phyloP scores from a whole-genome alignment of 37 sponge, comb jelly and placozoan species.

The Spongilla lacustris region DNA sequence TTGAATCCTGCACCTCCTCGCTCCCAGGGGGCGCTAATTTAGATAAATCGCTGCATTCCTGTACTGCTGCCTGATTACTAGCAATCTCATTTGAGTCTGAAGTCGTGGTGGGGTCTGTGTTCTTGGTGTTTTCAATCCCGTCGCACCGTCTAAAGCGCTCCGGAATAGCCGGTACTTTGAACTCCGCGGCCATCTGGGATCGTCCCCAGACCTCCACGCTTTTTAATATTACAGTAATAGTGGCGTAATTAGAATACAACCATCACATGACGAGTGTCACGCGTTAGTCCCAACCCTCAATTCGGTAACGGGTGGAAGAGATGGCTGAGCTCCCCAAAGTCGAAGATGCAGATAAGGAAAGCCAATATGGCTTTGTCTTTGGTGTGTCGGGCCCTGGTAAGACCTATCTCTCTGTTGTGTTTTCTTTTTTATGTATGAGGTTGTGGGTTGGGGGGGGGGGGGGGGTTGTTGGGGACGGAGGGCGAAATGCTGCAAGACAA shows the following conservation, averaged over 20 bases:
- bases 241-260: neutral
- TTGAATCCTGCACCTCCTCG: neutral
- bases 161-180: neutral
- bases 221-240: neutral
- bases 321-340: slow-evolving; percentile 43
- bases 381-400: slow-evolving; percentile 98
- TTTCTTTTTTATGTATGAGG: neutral
- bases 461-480: neutral
- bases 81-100: neutral
- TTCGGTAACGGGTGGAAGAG: neutral
- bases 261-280: neutral
- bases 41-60: neutral
- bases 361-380: slow-evolving; percentile 92
- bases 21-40: neutral
- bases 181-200: neutral
- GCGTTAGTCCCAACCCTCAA: slow-evolving; percentile 1
- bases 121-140: neutral
- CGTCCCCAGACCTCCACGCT: neutral
- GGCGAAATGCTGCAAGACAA: no score
- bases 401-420: neutral
- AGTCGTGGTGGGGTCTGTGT: no score
- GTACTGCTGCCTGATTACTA: neutral
- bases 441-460: neutral
- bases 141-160: neutral
- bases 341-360: slow-evolving; percentile 87